Percentiles rank a stretch among this genome's conserved stretches.
Evolutionary conservation across 1,140 invertebrate species (phyloP).

Genomic region (Drosophila nannoptera): DNA sequence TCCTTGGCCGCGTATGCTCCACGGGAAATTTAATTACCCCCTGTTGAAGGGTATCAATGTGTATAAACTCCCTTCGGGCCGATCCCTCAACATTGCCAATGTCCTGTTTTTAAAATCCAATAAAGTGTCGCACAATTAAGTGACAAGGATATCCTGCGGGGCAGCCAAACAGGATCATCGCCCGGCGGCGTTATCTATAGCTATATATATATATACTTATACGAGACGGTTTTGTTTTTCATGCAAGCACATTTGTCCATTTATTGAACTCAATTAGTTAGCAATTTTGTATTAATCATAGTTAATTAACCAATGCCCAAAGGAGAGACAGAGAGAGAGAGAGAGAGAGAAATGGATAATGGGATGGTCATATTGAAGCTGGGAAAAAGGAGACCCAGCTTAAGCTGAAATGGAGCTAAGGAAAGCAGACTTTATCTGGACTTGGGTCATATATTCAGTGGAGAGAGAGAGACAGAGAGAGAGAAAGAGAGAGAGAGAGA

Average conservation of each 20-base stretch:
- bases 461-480: no score
- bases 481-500: no score
- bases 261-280: conserved; percentile 30
- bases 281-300: conserved; percentile 17
- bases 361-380: no score
- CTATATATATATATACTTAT: conserved; percentile 5
- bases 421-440: no score
- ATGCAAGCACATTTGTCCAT: conserved; percentile 23
- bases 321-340: background rate
- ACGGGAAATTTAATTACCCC: conserved; percentile 74
- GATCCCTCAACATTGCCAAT: background rate
- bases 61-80: conserved; percentile 2
- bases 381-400: no score
- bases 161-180: conserved; percentile 26
- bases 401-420: no score
- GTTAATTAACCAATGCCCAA: conserved; percentile 14
- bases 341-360: background rate
- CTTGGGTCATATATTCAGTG: no score
- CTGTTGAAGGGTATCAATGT: conserved; percentile 19
- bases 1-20: conserved; percentile 57
- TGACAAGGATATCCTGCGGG: conserved; percentile 68
- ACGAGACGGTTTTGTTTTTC: conserved; percentile 45
- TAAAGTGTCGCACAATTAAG: conserved; percentile 74
- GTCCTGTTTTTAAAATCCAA: conserved; percentile 73
- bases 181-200: conserved; percentile 1